Evolutionary conservation across 2,113 vertebrate species (phyloP).

Genomic region (Typhlomys cinereus): DNA sequence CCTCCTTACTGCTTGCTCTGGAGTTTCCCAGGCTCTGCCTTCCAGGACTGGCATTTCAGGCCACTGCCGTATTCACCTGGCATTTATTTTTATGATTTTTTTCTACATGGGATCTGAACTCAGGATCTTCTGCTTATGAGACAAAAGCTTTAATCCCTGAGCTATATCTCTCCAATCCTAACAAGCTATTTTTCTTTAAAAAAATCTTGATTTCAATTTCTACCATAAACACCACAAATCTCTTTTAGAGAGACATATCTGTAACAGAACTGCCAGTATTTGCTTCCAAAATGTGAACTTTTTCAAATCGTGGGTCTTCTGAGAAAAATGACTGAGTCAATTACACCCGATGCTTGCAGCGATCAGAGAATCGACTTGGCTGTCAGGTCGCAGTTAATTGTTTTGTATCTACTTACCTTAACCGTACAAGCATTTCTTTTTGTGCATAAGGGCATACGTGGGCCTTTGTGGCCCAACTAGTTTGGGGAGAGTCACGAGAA

Average conservation of each 20-base stretch:
- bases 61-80: too few relatives aligned
- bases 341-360: background rate
- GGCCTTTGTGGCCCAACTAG: background rate
- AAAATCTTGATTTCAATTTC: background rate
- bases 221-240: background rate
- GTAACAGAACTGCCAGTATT: background rate
- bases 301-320: background rate
- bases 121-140: too few relatives aligned
- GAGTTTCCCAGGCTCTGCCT: too few relatives aligned
- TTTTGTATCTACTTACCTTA: background rate
- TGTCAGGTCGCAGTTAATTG: background rate
- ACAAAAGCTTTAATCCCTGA: too few relatives aligned
- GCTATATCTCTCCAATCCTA: background rate
- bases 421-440: background rate
- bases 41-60: too few relatives aligned
- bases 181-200: background rate
- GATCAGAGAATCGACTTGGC: background rate
- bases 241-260: slow-evolving; percentile 7
- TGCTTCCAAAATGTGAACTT: background rate
- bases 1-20: too few relatives aligned
- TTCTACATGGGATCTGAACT: too few relatives aligned
- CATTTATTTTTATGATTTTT: too few relatives aligned
- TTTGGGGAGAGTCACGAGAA: background rate
- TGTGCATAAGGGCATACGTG: background rate
- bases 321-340: background rate